Base-by-base conservation (phyloP, 1,140 invertebrate species). In the Heliconius nattereri region DNA sequence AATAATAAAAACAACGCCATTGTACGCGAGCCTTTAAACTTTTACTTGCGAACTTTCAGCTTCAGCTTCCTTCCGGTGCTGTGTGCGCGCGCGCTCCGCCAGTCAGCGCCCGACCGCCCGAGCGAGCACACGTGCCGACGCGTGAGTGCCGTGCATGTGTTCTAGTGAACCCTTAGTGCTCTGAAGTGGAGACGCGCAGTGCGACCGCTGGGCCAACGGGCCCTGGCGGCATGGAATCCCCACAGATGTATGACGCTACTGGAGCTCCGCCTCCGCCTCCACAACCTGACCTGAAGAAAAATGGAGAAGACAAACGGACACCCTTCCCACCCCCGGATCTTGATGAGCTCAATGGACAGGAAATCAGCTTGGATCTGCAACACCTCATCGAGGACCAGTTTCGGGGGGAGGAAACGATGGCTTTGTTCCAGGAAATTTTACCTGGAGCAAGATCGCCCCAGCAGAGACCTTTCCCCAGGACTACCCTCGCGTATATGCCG, bases 331-430 rank as follows among this genome's bases (percentile, higher is more conserved):
- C 97, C 32, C 96, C 96, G 49, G 98, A 98, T 85, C 95, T 98
- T 73, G 97, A 97, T 83, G 98, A 98, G 87, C 95, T 98, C 79
- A 98, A 97, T 90, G 97, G 97, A 23, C 97, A 98, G 71, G 98
- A 98, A 92, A 98, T 98, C 87, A 97, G 97, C 49, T 93, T 98
- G 80, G 98, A 98, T 87, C 95, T 98, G 78, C 97, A 98, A 86
- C 97, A 97, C 89, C 95, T 98, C 84, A 98, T 98, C 85, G 98
- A 98, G 92, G 98, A 98, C 88, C 97, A 98, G 92, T 98, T 98
- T 91, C 96, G 96, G 85, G 97, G 98, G 84, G 95, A 95, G 81
- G 95, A 96, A 83, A 94, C 95, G 2, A 92, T 96, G 90, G 97
- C 97, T 9, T 95, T 98, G 16, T 97, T 97, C 86, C 96, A 97